These are phyloP conservation scores for Acanthopleura granulata DNA, from an alignment of 2,888 invertebrate genomes.

Conservation along the genomic window DNA sequence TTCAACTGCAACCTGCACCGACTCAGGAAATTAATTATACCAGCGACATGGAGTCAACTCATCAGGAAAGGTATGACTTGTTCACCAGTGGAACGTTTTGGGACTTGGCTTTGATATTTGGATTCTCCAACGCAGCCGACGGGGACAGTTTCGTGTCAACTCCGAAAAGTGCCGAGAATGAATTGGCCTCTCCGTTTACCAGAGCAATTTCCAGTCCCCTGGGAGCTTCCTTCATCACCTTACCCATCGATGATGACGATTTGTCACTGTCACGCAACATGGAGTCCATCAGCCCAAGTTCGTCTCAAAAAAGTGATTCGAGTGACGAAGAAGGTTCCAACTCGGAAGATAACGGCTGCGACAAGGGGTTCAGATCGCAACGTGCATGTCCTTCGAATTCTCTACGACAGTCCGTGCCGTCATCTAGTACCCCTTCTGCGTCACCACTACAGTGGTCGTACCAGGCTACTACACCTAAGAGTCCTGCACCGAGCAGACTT, in stretches of 20 bases:
- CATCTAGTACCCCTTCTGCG: too few relatives aligned
- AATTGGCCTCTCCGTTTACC: neutral
- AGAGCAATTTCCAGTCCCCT: neutral
- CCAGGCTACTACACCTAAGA: too few relatives aligned
- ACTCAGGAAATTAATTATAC: too few relatives aligned
- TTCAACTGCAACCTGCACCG: too few relatives aligned
- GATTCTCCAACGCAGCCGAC: neutral
- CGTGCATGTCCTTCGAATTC: too few relatives aligned
- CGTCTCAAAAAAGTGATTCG: neutral
- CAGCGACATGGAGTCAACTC: too few relatives aligned
- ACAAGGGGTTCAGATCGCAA: too few relatives aligned
- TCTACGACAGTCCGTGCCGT: too few relatives aligned
- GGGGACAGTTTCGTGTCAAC: slow-evolving; percentile 12
- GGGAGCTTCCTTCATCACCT: neutral
- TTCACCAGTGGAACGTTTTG: neutral
- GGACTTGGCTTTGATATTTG: slow-evolving; percentile 13
- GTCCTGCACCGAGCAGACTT: too few relatives aligned
- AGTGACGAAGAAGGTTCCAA: neutral
- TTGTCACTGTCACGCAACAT: neutral
- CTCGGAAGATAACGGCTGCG: too few relatives aligned
- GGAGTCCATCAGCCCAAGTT: neutral
- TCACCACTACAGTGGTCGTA: too few relatives aligned
- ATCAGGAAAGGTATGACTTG: neutral
- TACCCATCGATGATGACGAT: neutral
- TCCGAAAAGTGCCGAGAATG: neutral